phyloP scores from a whole-genome alignment of 1,140 invertebrate genomes.

The Achatina immaculata region DNA sequence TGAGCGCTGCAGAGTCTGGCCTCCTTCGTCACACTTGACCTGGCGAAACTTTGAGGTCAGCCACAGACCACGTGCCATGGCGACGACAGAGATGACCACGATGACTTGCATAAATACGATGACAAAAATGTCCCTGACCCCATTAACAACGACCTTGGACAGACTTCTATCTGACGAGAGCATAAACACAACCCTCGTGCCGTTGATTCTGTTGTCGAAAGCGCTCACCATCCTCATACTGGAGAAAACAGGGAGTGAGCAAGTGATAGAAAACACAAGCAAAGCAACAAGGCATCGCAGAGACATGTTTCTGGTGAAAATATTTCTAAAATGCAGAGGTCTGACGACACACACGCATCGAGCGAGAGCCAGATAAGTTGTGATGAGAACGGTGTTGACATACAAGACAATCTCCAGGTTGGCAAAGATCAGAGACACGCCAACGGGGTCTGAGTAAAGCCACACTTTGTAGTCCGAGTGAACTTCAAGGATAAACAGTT shows the following conservation, averaged over 20 bases:
- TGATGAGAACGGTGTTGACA: background rate
- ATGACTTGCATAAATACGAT: background rate
- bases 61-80: background rate
- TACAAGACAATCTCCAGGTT: background rate
- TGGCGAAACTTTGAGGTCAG: background rate
- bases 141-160: background rate
- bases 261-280: background rate
- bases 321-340: constrained; percentile 15
- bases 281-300: background rate
- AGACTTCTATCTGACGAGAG: background rate
- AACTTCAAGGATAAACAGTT: background rate
- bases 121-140: background rate
- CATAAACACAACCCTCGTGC: background rate
- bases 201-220: background rate
- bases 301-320: background rate
- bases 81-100: background rate
- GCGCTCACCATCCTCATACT: background rate
- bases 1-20: too few relatives aligned
- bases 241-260: background rate
- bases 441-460: background rate
- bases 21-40: too few relatives aligned
- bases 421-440: background rate
- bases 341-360: constrained; percentile 24
- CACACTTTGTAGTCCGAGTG: background rate
- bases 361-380: background rate